Evolutionary conservation across 2,113 vertebrate species (phyloP).

Genomic region (Sclerurus mexicanus): DNA sequence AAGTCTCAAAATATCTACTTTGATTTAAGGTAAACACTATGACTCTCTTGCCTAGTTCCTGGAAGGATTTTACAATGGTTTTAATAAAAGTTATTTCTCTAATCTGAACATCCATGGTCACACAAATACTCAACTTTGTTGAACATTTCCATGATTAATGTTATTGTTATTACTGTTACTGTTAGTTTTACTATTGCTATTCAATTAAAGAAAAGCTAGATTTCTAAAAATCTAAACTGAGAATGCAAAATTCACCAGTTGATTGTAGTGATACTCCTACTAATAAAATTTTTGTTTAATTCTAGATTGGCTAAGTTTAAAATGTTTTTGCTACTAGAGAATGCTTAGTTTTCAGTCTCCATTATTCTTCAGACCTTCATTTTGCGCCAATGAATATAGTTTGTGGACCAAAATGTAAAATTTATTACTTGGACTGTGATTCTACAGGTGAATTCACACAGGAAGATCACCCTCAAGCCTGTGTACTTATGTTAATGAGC

Average conservation of each 20-base stretch:
- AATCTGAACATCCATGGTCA: constrained; percentile 4
- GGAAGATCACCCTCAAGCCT: neutral
- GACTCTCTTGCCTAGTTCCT: neutral
- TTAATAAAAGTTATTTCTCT: constrained; percentile 45
- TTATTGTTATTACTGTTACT: neutral
- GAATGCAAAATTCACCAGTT: neutral
- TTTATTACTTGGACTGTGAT: neutral
- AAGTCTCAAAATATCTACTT: neutral
- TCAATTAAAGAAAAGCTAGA: neutral
- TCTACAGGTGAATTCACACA: neutral
- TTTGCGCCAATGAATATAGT: neutral
- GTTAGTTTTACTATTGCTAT: neutral
- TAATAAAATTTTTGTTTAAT: neutral
- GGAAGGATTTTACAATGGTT: neutral
- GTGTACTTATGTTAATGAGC: neutral
- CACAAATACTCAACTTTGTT: constrained; percentile 5
- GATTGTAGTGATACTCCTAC: accelerated
- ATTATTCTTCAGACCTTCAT: neutral
- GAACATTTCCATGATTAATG: neutral
- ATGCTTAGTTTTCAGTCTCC: neutral
- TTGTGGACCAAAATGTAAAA: neutral
- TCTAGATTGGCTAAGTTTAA: neutral
- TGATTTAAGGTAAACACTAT: neutral
- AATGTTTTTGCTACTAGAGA: neutral
- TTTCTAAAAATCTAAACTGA: neutral